Base-by-base conservation (phyloP, 2,113 vertebrate species). In the Pangasianodon hypophthalmus region DNA sequence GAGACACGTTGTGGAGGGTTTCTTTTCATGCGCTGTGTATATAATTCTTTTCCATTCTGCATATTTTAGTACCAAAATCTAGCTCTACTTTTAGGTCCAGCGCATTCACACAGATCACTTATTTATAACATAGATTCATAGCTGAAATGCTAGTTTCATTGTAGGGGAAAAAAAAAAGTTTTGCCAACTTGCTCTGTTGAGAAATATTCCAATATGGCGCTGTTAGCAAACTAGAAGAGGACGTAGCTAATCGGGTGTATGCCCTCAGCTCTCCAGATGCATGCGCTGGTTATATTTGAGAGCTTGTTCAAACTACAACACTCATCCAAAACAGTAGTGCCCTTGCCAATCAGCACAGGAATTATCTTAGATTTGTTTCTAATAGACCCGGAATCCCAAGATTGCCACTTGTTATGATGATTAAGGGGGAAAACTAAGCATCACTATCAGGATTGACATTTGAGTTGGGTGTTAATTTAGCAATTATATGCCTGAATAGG, bases 401-500 rank as follows among this genome's bases (percentile, higher is more conserved):
- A 88, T 88, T 89, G 75, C 87, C 62, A 71, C 54, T 85, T 86
- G 84, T 92, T 92, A 82, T 29, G 67, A 85, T 67, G 85, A 92
- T 87, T 90, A 85, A 91, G 85, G 56, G 89, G 84, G 81, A 90
- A 91, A 93, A 79, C 88, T 89, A 91, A 92, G 87, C 91, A 90
- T 90, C 75, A 67, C 89, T 90, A 93, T 94, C 92, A 94, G 92
- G 93, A 95, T 86, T 96, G 95, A 92, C 93, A 93, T 83, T 91
- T 92, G 67, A 90, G 91, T 92, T 93, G 62, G 82, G 91, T 87
- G 84, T 92, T 93, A 85, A 93, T 93, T 94, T 94, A 95, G 92
- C 91, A 93, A 92, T 93, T 88, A 92, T 93, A 94, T 93, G 95
- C 94, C 95, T 95, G 94, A 94, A 92, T 92, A 93, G 92, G 92